Base-by-base conservation (phyloP, 2,888 invertebrate species). In the Antitype chi region DNA sequence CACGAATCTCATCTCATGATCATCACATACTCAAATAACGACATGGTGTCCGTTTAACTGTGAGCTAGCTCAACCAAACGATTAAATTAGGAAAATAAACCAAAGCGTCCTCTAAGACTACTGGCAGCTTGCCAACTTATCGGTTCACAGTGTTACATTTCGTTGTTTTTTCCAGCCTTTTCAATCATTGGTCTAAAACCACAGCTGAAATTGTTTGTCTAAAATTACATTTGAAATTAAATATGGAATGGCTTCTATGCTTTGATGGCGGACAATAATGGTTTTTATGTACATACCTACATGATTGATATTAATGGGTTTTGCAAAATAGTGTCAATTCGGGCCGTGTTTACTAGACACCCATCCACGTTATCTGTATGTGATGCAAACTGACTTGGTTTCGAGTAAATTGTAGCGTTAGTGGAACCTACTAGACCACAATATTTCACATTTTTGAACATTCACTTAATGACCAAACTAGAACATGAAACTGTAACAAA, bases 121-220 rank as follows among this genome's bases (percentile, higher is more conserved):
- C 85, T 91, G 91, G 91, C 87, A 25, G 53, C 55, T 67, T 68
- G 88, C 90, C 89, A 90, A 77, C 74, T 64, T 70, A 69, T 89
- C 82, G 70, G 64, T 81, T 72, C 57, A 81, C n/a, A 82, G 67
- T 79, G 80, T 81, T 87, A 81, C 63, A 71, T 82, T 79, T 73
- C 67, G 71, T 52, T 85, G 75, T 66, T 80, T 78, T 79, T 76
- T 74, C 76, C 69, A 85, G 57, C 82, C 82, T 86, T 87, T 89
- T 85, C 76, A 68, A 59, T 63, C 62, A 67, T 86, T 84, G 79
- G 80, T 84, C 69, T 76, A 59, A 66, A 74, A 52, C 32, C 47
- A 53, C 55, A 20, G n/a, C 32, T 60, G 38, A 60, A 78, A 78
- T 57, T 15, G 3, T 28, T 68, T 15, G 3, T 52, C 11, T n/a